phyloP scores from a whole-genome alignment of 2,888 invertebrate species.

The Ypsolopha sequella region DNA sequence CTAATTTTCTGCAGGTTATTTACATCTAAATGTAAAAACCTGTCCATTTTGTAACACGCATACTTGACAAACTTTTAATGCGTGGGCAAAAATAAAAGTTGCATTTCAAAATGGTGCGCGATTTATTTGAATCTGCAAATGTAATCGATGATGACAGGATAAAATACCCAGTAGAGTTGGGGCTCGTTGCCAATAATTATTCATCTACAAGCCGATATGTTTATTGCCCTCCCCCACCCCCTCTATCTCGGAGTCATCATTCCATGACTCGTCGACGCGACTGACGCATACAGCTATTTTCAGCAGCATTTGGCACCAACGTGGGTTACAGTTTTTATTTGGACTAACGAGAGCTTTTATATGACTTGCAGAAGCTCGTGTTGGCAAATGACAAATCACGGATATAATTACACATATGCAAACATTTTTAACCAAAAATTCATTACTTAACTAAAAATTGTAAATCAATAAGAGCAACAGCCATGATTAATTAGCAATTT shows the following conservation, averaged over 20 bases:
- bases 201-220: constrained; percentile 33
- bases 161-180: constrained; percentile 24
- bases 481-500: constrained; percentile 36
- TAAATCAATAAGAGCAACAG: constrained; percentile 11
- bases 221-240: constrained; percentile 38
- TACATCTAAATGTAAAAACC: no score
- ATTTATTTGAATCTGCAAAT: no score
- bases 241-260: constrained; percentile 43
- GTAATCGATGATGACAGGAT: no score
- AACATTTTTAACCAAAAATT: not conserved
- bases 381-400: not conserved
- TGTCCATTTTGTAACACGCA: no score
- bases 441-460: not conserved
- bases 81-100: no score
- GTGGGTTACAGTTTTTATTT: constrained; percentile 17
- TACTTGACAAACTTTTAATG: no score
- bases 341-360: not conserved
- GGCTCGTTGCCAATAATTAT: constrained; percentile 51
- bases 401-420: not conserved
- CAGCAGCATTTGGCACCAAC: constrained; percentile 20
- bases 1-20: no score
- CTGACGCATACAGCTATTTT: constrained; percentile 58
- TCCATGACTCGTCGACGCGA: constrained; percentile 27
- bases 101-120: no score
- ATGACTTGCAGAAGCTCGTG: not conserved